Percentiles rank a stretch among this genome's conserved stretches.
Conservation (phyloP, 1,140 invertebrate genomes). For the Megathymus violae region DNA sequence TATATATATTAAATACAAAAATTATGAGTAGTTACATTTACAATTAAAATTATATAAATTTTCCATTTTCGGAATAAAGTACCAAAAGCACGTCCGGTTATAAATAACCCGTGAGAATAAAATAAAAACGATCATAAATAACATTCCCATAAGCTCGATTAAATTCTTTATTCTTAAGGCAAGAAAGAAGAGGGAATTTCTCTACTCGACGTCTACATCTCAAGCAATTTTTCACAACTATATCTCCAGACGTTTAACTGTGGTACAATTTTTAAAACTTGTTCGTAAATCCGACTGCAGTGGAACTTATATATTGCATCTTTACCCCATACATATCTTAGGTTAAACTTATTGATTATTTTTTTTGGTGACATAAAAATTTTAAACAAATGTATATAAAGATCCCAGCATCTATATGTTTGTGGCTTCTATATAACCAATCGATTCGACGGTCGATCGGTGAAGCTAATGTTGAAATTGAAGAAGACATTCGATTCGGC, state of each 20-base stretch:
- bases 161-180: conserved; percentile 59
- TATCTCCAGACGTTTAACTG: conserved; percentile 47
- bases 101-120: conserved; percentile 44
- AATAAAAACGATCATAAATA: conserved; percentile 58
- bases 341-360: background rate
- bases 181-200: conserved; percentile 55
- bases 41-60: too few species aligned
- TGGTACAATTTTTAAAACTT: conserved; percentile 50
- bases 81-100: conserved; percentile 27
- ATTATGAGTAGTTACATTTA: too few species aligned
- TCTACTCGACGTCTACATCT: conserved; percentile 65
- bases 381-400: too few species aligned
- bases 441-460: too few species aligned
- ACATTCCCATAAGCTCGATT: conserved; percentile 59
- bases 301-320: too few species aligned
- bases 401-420: too few species aligned
- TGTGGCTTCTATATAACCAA: too few species aligned
- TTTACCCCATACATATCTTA: too few species aligned
- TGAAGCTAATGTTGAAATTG: too few species aligned
- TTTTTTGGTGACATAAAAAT: background rate
- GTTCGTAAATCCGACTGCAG: background rate
- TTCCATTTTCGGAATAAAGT: background rate
- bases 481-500: too few species aligned
- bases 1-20: too few species aligned
- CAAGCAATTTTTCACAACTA: conserved; percentile 68